These are phyloP conservation scores for Morpho deidamia DNA, from an alignment of 2,888 invertebrate genomes.

Conservation along the genomic window DNA sequence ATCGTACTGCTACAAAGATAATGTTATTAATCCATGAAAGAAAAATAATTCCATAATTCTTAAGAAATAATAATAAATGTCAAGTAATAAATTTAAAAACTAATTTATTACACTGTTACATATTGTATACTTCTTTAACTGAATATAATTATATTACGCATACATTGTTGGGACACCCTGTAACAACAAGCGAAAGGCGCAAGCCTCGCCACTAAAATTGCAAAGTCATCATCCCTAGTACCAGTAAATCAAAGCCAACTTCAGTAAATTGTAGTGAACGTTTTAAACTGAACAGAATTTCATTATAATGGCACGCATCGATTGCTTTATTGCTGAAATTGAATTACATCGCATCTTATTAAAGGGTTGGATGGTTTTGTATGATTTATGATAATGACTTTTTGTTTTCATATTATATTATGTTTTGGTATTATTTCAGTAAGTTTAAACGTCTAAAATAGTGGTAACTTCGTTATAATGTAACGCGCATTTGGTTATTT, in stretches of 20 bases:
- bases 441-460: background rate
- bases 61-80: too few species aligned
- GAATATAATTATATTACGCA: background rate
- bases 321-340: conserved; percentile 66
- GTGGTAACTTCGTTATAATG: too few species aligned
- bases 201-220: conserved; percentile 42
- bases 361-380: conserved; percentile 52
- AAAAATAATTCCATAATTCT: too few species aligned
- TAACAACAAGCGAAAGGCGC: conserved; percentile 27
- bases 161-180: conserved; percentile 16
- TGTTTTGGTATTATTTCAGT: background rate
- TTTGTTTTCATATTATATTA: conserved; percentile 1
- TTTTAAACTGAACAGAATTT: conserved; percentile 70
- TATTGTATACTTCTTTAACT: too few species aligned
- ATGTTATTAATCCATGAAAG: too few species aligned
- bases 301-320: conserved; percentile 71
- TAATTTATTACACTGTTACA: too few species aligned
- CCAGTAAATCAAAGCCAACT: conserved; percentile 51
- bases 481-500: too few species aligned
- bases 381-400: conserved; percentile 19
- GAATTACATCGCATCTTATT: conserved; percentile 50
- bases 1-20: too few species aligned
- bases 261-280: conserved; percentile 65
- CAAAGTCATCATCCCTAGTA: conserved; percentile 53
- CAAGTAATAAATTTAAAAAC: too few species aligned